phyloP scores from a whole-genome alignment of 2,888 invertebrate genomes.

The Fragum fragum region DNA sequence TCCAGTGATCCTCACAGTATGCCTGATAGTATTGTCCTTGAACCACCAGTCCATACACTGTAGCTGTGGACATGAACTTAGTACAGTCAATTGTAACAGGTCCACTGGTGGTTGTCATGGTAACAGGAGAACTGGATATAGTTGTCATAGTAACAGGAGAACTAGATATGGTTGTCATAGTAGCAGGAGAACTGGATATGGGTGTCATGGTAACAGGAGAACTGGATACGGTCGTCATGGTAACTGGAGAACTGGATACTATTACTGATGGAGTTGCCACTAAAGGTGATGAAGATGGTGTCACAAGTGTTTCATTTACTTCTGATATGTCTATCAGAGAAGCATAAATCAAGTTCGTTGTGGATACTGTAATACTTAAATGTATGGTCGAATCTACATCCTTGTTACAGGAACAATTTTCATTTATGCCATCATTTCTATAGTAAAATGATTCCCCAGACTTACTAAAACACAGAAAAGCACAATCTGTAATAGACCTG shows the following conservation, averaged over 20 bases:
- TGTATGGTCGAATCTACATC: background rate
- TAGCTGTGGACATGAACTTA: background rate
- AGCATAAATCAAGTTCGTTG: background rate
- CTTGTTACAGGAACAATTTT: constrained; percentile 1
- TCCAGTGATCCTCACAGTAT: constrained; percentile 4
- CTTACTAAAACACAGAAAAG: background rate
- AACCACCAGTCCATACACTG: background rate
- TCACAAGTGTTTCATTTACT: background rate
- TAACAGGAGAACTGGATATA: background rate
- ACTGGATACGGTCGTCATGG: background rate
- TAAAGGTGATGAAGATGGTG: background rate
- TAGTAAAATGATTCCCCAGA: background rate
- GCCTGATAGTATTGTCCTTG: background rate
- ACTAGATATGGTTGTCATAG: no score
- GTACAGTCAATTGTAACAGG: background rate
- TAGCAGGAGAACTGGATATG: no score
- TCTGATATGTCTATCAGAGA: background rate
- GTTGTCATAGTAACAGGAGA: background rate
- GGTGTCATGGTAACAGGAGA: background rate
- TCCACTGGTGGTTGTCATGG: background rate
- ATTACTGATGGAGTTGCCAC: background rate
- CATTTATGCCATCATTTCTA: background rate
- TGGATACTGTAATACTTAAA: background rate
- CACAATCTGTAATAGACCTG: constrained; percentile 8
- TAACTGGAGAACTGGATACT: background rate